Percentiles rank a stretch among this genome's conserved stretches.
Evolutionary conservation across 2,888 invertebrate genomes (phyloP).

Genomic region (Salticus scenicus): DNA sequence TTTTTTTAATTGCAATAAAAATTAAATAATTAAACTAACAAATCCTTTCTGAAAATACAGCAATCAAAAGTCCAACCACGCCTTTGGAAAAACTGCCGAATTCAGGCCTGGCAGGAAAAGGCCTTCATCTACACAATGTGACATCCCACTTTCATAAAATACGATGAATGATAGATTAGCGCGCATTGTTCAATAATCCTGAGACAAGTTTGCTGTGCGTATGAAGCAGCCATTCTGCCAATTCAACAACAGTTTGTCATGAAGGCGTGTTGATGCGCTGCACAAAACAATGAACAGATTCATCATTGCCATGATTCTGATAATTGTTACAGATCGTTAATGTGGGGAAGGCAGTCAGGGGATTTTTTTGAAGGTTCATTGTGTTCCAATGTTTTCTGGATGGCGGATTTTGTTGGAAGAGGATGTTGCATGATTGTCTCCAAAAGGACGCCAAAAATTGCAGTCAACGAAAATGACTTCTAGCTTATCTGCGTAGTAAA

Average conservation of each 20-base stretch:
- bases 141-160: background rate
- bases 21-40: too few relatives aligned
- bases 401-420: conserved; percentile 36
- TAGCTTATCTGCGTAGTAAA: conserved; percentile 9
- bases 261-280: conserved; percentile 53
- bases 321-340: conserved; percentile 65
- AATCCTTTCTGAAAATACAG: background rate
- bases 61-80: background rate
- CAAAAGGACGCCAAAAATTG: background rate
- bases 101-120: conserved; percentile 1
- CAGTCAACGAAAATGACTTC: background rate
- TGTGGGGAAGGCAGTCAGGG: background rate
- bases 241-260: conserved; percentile 42
- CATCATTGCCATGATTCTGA: conserved; percentile 60
- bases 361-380: conserved; percentile 38
- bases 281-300: conserved; percentile 63
- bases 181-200: conserved; percentile 55
- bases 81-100: conserved; percentile 6
- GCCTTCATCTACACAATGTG: conserved; percentile 9
- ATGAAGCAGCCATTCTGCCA: conserved; percentile 19
- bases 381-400: conserved; percentile 25
- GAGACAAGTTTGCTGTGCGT: conserved; percentile 22
- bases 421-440: conserved; percentile 24
- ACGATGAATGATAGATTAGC: conserved; percentile 61
- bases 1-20: too few relatives aligned